A percentile compares a stretch with the other conserved stretches of the same genome.
phyloP scores from a whole-genome alignment of 2,797 vertebrate genomes.

The Morelia viridis region DNA sequence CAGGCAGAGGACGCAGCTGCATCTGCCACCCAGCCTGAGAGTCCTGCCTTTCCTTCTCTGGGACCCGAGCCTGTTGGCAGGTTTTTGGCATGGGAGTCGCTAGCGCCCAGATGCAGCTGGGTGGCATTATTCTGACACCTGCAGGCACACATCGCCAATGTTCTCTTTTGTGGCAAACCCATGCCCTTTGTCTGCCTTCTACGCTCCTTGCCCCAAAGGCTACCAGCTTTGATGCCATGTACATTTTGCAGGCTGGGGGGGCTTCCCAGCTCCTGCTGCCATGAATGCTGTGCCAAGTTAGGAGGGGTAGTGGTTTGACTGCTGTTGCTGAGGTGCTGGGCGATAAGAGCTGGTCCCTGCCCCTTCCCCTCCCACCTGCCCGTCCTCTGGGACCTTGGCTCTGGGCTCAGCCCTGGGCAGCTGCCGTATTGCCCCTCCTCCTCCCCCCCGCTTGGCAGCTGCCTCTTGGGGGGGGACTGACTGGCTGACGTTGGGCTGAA shows the following conservation, averaged over 20 bases:
- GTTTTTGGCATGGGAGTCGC: background rate
- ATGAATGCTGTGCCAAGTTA: background rate
- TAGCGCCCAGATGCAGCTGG: background rate
- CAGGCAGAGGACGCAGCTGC: background rate
- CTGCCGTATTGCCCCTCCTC: fast-evolving
- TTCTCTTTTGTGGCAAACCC: background rate
- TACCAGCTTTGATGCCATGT: background rate
- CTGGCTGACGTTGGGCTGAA: background rate
- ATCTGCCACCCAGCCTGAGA: background rate
- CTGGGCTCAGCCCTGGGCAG: background rate
- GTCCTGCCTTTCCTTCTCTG: background rate
- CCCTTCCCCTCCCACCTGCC: fast-evolving
- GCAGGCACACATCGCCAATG: background rate
- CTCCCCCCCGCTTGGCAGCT: fast-evolving
- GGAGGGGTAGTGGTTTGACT: background rate
- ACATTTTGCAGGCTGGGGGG: background rate
- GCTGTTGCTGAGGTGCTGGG: fast-evolving
- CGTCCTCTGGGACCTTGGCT: background rate
- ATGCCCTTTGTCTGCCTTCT: background rate
- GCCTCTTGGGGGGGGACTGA: background rate
- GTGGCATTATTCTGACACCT: background rate
- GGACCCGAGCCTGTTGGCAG: background rate
- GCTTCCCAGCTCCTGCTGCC: background rate
- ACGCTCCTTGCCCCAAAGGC: background rate
- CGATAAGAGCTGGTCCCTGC: background rate